Percentiles rank a stretch among this genome's conserved stretches.
Evolutionary conservation across 2,797 vertebrate species (phyloP).

Genomic region (Xyrichtys novacula): DNA sequence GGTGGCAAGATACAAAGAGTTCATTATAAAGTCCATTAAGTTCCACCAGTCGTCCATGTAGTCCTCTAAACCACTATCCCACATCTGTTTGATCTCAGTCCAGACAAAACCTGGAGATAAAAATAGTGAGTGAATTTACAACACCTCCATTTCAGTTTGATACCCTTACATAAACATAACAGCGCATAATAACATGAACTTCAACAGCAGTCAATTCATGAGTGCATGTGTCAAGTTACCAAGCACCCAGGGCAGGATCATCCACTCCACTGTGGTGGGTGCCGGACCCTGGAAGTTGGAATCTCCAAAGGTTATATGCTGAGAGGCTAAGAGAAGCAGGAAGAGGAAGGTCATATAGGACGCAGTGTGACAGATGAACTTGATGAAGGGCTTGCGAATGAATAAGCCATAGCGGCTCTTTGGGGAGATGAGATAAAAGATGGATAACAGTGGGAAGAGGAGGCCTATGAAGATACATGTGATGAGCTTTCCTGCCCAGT

Average conservation of each 20-base stretch:
- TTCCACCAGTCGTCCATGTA: slow-evolving; percentile 99
- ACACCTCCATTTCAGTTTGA: too few relatives aligned
- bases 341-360: slow-evolving; percentile 98
- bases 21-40: slow-evolving; percentile 99
- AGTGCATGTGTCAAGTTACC: slow-evolving; percentile 83
- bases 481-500: slow-evolving; percentile 95
- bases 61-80: slow-evolving; percentile 96
- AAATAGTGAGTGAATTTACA: slow-evolving; percentile 10
- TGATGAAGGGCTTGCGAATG: slow-evolving; percentile 98
- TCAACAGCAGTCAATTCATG: not conserved
- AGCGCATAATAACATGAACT: slow-evolving; percentile 10
- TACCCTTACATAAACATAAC: not conserved
- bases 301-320: slow-evolving; percentile 89
- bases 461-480: slow-evolving; percentile 95
- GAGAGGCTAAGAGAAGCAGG: slow-evolving; percentile 94
- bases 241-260: slow-evolving; percentile 99
- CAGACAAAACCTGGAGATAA: slow-evolving; percentile 92
- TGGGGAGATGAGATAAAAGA: slow-evolving; percentile 94
- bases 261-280: slow-evolving; percentile 96
- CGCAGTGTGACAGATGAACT: slow-evolving; percentile 99
- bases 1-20: slow-evolving; percentile 95
- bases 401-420: slow-evolving; percentile 94
- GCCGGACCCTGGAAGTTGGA: slow-evolving; percentile 88
- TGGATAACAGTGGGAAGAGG: slow-evolving; percentile 93
- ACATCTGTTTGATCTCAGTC: slow-evolving; percentile 99